phyloP scores from a whole-genome alignment of 2,888 invertebrate genomes.

The Zygothrica quintamaculata region DNA sequence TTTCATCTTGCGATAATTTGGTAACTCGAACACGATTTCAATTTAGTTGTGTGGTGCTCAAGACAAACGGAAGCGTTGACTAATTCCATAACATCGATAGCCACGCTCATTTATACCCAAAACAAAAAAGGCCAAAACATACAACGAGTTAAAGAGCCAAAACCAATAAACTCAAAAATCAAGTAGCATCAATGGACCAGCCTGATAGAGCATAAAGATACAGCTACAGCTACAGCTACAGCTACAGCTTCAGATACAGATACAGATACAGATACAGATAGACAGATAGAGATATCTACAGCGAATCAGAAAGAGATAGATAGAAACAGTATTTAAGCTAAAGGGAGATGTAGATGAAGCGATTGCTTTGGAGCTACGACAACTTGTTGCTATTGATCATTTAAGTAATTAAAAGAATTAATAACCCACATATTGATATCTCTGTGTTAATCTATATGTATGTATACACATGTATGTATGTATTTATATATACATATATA shows the following conservation, averaged over 20 bases:
- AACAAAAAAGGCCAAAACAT: slow-evolving; percentile 19
- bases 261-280: slow-evolving; percentile 19
- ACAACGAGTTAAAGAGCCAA: slow-evolving; percentile 9
- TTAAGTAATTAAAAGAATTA: slow-evolving; percentile 54
- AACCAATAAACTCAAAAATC: slow-evolving; percentile 35
- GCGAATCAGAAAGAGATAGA: too few species aligned
- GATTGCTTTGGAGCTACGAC: slow-evolving; percentile 27
- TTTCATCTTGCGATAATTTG: slow-evolving; percentile 61
- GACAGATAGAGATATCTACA: too few species aligned
- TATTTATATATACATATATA: neutral
- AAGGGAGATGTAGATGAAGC: slow-evolving; percentile 6
- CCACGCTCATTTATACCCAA: slow-evolving; percentile 73
- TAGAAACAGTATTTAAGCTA: too few species aligned
- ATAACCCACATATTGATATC: slow-evolving; percentile 48
- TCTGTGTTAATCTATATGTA: neutral
- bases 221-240: neutral
- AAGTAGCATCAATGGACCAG: slow-evolving; percentile 27
- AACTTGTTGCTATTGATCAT: slow-evolving; percentile 49
- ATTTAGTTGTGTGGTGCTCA: slow-evolving; percentile 52
- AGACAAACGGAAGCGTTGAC: slow-evolving; percentile 69
- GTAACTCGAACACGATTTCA: slow-evolving; percentile 13
- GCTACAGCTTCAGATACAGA: too few species aligned
- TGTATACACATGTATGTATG: slow-evolving; percentile 1
- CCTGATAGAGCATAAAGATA: slow-evolving; percentile 5
- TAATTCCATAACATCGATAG: slow-evolving; percentile 53